Conservation (phyloP, 2,888 invertebrate species). For the Pheosia tremula region DNA sequence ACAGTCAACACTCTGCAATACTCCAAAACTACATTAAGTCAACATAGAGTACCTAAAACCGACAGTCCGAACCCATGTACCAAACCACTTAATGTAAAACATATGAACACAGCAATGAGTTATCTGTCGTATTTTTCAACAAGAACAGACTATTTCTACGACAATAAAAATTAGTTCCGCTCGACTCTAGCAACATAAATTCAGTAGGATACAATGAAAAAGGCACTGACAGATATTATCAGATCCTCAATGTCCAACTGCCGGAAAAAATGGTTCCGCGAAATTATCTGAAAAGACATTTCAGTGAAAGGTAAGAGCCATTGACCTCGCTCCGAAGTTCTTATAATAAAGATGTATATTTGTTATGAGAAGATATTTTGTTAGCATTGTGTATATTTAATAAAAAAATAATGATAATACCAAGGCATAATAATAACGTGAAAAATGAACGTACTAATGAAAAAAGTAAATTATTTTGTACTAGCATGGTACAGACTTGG, state of each 20-base stretch:
- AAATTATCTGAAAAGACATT: conserved; percentile 8
- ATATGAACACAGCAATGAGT: too few species aligned
- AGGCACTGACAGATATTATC: conserved; percentile 4
- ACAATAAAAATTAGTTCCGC: conserved; percentile 5
- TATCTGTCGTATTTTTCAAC: too few species aligned
- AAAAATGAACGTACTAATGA: too few species aligned
- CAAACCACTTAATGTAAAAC: too few species aligned
- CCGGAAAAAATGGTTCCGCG: conserved; percentile 6
- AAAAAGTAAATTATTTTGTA: too few species aligned
- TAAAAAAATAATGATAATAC: not conserved
- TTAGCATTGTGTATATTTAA: not conserved
- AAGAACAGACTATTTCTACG: not conserved
- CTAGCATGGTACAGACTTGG: too few species aligned
- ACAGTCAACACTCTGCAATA: too few species aligned
- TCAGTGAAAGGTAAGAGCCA: conserved; percentile 5
- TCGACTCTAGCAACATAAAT: conserved; percentile 1
- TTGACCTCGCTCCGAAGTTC: conserved; percentile 2
- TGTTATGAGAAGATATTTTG: not conserved
- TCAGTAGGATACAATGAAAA: not conserved
- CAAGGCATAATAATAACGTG: too few species aligned
- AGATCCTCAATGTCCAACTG: not conserved
- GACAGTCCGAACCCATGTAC: too few species aligned
- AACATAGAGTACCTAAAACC: too few species aligned
- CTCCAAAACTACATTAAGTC: too few species aligned
- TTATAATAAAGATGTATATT: conserved; percentile 1